These are phyloP conservation scores for Chinchilla lanigera DNA, from an alignment of 2,113 vertebrate species.

Conservation along the genomic window DNA sequence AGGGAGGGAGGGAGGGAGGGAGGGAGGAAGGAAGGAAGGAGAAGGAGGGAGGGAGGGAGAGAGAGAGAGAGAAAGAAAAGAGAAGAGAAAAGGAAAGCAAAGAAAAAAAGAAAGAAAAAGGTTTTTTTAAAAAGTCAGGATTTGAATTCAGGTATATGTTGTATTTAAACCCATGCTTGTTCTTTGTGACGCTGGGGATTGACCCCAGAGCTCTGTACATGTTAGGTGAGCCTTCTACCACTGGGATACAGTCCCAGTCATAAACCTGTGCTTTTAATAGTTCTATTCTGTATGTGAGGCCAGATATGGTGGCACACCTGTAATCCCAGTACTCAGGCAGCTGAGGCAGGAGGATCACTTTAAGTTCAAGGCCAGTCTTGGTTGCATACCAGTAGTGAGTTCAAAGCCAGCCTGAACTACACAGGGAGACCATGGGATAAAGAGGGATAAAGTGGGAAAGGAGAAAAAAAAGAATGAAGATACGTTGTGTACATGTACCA, in stretches of 20 bases:
- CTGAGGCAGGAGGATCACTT: background rate
- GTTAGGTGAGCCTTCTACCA: background rate
- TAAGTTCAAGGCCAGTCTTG: background rate
- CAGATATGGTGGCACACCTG: background rate
- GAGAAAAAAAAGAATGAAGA: background rate
- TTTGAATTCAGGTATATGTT: conserved; percentile 34
- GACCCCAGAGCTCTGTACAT: background rate
- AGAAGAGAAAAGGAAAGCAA: too few relatives aligned
- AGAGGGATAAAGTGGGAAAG: background rate
- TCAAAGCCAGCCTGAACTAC: background rate
- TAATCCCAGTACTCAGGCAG: background rate
- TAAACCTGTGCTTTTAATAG: background rate
- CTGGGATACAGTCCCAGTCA: background rate
- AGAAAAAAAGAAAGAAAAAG: background rate
- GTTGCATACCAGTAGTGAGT: background rate
- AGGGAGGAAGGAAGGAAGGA: too few relatives aligned
- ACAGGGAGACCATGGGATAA: background rate
- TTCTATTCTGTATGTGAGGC: background rate
- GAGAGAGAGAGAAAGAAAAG: too few relatives aligned
- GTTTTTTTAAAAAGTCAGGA: background rate
- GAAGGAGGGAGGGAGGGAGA: too few relatives aligned
- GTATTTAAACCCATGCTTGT: background rate
- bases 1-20: too few relatives aligned
- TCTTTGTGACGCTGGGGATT: background rate
- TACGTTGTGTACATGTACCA: background rate